Base-by-base conservation (phyloP, 2,113 vertebrate genomes). In the Melanerpes formicivorus region DNA sequence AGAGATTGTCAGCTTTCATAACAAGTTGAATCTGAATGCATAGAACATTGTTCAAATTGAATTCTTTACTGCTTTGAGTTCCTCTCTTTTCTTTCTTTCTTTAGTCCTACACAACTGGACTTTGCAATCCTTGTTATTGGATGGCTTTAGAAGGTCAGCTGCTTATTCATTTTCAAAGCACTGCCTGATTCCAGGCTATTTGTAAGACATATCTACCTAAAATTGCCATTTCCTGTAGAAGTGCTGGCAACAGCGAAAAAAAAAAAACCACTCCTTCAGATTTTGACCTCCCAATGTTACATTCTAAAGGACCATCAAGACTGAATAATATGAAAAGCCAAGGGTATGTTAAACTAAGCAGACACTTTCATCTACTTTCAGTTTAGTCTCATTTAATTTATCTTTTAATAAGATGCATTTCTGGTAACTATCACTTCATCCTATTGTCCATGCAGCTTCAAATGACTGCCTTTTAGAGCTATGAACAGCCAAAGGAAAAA, bases 401-500 rank as follows among this genome's bases (percentile, higher is more conserved):
- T 32, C 58, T 92, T 95, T 83, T 95, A 95, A 95, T 94, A 90
- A 95, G 97, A 95, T 30, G 9, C 34, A 42, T 93, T 91, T 93
- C 76, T 87, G 72, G 93, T 89, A 95, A 80, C 80, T 52, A 87
- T 87, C 87, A 48, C 79, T 93, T 95, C 74, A 82, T 52, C 84
- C 71, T 93, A 67, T 78, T 77, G 9, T 88, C 95, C 32, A 4
- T 69, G 67, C 37, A 94, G 90, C 71, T 91, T 83, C 90, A 66
- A 80, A 62, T 74, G 84, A 91, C 84, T 81, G 90, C 95, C 73
- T 93, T 91, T 84, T 90, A 91, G 84, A 96, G 84, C 93, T 75
- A 42, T 44, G 50, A 95, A 92, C 27, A 97, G 90, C 87, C 90
- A 90, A 94, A 96, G 86, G 82, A 94, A 96, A 96, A 97, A 97